Base-by-base conservation (phyloP, 2,888 invertebrate species). In the Psococerastis gibbosa region DNA sequence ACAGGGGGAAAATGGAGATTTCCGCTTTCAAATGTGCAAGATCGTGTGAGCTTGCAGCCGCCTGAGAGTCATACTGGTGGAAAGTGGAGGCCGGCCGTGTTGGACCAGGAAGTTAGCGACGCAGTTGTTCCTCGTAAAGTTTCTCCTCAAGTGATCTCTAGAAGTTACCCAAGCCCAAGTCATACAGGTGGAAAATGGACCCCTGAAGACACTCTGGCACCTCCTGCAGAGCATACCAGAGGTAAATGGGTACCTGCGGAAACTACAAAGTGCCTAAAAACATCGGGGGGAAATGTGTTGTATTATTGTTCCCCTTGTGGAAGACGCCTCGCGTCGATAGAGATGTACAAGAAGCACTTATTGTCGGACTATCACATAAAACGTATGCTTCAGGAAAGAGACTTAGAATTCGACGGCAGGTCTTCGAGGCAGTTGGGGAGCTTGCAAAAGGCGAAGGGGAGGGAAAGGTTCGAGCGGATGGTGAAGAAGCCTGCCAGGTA, bases 271-370 rank as follows among this genome's bases (percentile, higher is more conserved):
- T 38, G 38, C 20, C 22, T 38, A 5, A 38, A 38, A 20, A 38
- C 38, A 3, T 17, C 46, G 35, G 38, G 43, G 22, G 42, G 44
- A 13, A 22, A 35, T 9, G 47, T 73, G 2, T 73, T 75, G 52
- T 82, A 76, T 57, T 82, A 81, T 81, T 84, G 84, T 55, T 76
- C 75, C 45, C 78, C 81, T 18, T 85, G 85, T 56, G 80, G 82
- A 51, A 67, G 84, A 43, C 68, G 75, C 43, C 65, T 85, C 6
- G 78, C 80, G 11, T 79, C 79, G 1, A 72, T 74, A 58, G 61
- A 71, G 23, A 73, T 81, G 50, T 85, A 81, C 58, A 78, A 81
- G 49, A 72, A 78, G 49, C 85, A 85, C 59, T 60, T 84, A 44
- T 71, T 71, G 59, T 80, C 82, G 0, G 75, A 74, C 52, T 66